These are phyloP conservation scores for Eucriotettix oculatus DNA, from an alignment of 2,888 invertebrate genomes.

Conservation along the genomic window DNA sequence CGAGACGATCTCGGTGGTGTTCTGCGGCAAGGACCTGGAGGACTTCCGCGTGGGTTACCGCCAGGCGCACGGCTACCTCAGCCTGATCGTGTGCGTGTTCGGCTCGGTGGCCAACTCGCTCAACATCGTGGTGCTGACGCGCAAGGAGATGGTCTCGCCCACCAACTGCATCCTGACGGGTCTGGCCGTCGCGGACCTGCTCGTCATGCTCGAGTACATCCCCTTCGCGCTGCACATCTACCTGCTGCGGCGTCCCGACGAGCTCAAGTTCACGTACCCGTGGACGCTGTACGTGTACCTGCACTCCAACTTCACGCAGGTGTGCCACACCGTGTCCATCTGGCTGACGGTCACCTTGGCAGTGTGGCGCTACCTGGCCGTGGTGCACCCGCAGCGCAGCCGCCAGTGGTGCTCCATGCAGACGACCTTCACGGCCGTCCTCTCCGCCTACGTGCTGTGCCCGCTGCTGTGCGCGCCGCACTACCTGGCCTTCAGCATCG, in stretches of 20 bases:
- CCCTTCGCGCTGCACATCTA: slow-evolving; percentile 55
- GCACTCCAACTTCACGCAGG: slow-evolving; percentile 70
- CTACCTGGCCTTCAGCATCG: slow-evolving; percentile 61
- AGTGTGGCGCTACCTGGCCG: slow-evolving; percentile 72
- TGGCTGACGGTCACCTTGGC: slow-evolving; percentile 66
- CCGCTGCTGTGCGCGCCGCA: slow-evolving; percentile 75
- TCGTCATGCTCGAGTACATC: slow-evolving; percentile 77
- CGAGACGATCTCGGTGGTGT: neutral
- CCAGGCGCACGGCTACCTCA: slow-evolving; percentile 64
- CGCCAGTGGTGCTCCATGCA: slow-evolving; percentile 66
- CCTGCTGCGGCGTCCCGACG: slow-evolving; percentile 35
- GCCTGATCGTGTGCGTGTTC: slow-evolving; percentile 68
- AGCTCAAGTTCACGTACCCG: slow-evolving; percentile 36
- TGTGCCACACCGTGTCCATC: slow-evolving; percentile 69
- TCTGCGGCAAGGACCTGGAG: slow-evolving; percentile 38
- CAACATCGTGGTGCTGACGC: slow-evolving; percentile 73
- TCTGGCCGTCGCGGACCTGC: slow-evolving; percentile 73
- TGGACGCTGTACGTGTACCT: slow-evolving; percentile 78
- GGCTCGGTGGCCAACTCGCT: slow-evolving; percentile 74
- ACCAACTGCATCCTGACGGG: slow-evolving; percentile 75
- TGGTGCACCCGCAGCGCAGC: slow-evolving; percentile 60
- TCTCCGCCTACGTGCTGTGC: slow-evolving; percentile 63
- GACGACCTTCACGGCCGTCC: slow-evolving; percentile 58
- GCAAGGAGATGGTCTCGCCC: slow-evolving; percentile 65
- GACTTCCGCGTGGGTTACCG: slow-evolving; percentile 44